Evolutionary conservation across 2,888 invertebrate species (phyloP).

Genomic region (Microplitis manilae): DNA sequence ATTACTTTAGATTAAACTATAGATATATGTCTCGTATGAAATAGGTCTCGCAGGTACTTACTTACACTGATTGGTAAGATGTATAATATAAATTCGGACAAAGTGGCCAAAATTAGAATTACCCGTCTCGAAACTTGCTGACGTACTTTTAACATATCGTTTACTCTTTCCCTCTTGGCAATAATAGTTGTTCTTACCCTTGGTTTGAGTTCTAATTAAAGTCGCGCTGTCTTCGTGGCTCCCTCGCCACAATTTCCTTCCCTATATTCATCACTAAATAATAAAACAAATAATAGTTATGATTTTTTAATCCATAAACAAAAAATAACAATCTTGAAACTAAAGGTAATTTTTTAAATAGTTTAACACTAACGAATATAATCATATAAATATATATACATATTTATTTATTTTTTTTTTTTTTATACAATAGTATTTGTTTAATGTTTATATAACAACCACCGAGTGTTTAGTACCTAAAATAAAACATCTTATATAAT

Average conservation of each 20-base stretch:
- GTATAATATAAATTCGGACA: conserved; percentile 35
- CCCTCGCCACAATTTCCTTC: conserved; percentile 12
- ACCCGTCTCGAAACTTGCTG: conserved; percentile 37
- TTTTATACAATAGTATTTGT: conserved; percentile 47
- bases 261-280: background rate
- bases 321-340: background rate
- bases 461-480: background rate
- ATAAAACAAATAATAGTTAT: background rate
- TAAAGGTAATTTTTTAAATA: conserved; percentile 1
- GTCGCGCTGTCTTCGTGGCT: conserved; percentile 33
- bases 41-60: conserved; percentile 32
- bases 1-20: background rate
- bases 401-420: conserved; percentile 42
- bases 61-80: conserved; percentile 26
- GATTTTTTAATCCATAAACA: background rate
- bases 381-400: background rate
- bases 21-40: conserved; percentile 9
- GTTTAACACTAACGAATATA: background rate
- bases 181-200: conserved; percentile 57
- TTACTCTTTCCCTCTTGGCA: conserved; percentile 39
- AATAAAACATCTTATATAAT: background rate
- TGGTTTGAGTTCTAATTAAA: conserved; percentile 61
- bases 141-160: conserved; percentile 31
- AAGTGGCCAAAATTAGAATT: conserved; percentile 41
- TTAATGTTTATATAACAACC: background rate